A percentile compares a stretch with the other conserved stretches of the same genome.
These are phyloP conservation scores for Zosterops borbonicus DNA, from an alignment of 2,113 vertebrate species.

Conservation along the genomic window DNA sequence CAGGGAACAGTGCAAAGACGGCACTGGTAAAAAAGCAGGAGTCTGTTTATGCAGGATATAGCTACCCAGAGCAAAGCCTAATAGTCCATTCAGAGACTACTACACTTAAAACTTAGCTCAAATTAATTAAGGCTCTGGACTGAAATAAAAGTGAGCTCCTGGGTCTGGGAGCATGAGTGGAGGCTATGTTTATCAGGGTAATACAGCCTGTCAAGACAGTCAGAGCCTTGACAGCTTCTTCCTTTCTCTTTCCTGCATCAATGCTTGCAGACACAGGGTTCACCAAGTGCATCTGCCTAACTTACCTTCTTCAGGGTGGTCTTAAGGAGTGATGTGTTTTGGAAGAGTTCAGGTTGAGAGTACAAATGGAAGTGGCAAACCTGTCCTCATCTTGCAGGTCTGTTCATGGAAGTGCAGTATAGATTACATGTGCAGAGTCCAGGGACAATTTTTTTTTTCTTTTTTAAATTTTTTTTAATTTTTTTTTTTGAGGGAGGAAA, in stretches of 20 bases:
- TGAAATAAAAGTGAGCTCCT: not conserved
- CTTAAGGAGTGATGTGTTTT: not conserved
- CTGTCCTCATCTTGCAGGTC: not conserved
- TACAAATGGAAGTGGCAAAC: not conserved
- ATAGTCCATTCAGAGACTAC: not conserved
- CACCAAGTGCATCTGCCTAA: not conserved
- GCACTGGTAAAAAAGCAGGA: not conserved
- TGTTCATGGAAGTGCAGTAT: not conserved
- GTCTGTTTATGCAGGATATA: not conserved
- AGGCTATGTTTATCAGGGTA: not conserved
- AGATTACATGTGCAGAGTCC: fast-evolving
- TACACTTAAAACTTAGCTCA: not conserved
- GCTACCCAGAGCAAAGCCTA: not conserved
- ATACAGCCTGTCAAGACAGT: not conserved
- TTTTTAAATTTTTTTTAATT: not conserved
- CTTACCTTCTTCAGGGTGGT: not conserved
- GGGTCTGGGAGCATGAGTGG: not conserved
- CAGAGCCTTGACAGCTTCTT: not conserved
- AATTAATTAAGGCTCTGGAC: not conserved
- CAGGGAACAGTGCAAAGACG: not conserved
- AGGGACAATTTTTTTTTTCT: not conserved
- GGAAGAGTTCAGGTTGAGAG: not conserved
- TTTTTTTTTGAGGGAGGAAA: not conserved
- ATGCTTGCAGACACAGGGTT: not conserved
- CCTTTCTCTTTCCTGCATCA: not conserved